A percentile compares a stretch with the other conserved stretches of the same genome.
phyloP scores from a whole-genome alignment of 2,797 vertebrate genomes.

The Poecile montanus region DNA sequence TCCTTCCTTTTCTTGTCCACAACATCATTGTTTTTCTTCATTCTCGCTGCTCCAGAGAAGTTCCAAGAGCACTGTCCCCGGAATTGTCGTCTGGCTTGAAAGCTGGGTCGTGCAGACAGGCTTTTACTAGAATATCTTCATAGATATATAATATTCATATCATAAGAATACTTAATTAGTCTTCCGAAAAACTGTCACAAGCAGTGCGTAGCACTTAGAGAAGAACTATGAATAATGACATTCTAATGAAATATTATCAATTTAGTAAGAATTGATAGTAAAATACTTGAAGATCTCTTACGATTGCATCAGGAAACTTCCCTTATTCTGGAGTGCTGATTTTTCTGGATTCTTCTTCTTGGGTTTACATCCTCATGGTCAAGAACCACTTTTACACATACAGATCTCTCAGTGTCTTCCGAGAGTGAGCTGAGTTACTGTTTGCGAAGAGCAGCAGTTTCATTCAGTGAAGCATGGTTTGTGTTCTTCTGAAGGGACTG shows the following conservation, averaged over 20 bases:
- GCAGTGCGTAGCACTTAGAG: neutral
- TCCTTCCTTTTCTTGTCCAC: no score
- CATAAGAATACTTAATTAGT: neutral
- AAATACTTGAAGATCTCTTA: neutral
- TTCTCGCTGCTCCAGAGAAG: no score
- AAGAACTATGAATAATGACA: neutral
- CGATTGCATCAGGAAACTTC: neutral
- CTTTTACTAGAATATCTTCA: no score
- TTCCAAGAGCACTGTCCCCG: no score
- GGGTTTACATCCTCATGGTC: neutral
- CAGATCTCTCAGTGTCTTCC: neutral
- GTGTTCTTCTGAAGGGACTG: neutral
- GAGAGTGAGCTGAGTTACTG: neutral
- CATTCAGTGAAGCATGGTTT: neutral
- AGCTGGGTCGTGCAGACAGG: no score
- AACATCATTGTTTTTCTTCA: no score
- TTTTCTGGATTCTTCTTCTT: neutral
- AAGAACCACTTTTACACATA: neutral
- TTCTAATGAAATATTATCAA: neutral
- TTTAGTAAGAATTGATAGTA: neutral
- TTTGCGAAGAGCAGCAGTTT: neutral
- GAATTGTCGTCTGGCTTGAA: no score
- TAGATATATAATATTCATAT: no score
- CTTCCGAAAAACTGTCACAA: neutral
- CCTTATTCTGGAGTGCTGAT: neutral